A percentile compares a stretch with the other conserved stretches of the same genome.
These are phyloP conservation scores for Seira ritae DNA, from an alignment of 2,888 invertebrate species.

Conservation along the genomic window DNA sequence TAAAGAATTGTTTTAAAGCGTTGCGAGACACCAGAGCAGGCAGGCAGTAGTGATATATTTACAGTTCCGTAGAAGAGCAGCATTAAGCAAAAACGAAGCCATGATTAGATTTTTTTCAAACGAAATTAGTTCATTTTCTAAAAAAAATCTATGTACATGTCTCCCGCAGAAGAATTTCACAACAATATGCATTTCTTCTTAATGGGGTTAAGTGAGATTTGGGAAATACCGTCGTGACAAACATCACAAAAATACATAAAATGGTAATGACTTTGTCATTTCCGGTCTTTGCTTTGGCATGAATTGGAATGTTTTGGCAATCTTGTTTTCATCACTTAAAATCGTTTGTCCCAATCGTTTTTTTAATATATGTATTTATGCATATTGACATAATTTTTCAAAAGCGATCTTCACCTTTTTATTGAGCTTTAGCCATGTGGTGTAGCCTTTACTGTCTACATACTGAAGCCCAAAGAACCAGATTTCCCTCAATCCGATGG, in stretches of 20 bases:
- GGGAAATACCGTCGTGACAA: too few relatives aligned
- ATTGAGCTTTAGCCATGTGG: slow-evolving; percentile 99
- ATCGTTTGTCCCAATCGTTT: too few relatives aligned
- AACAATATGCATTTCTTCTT: too few relatives aligned
- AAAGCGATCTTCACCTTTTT: slow-evolving; percentile 88
- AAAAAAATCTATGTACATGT: too few relatives aligned
- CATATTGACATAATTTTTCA: too few relatives aligned
- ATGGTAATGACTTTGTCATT: too few relatives aligned
- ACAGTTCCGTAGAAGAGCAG: slow-evolving; percentile 18
- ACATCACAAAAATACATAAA: too few relatives aligned
- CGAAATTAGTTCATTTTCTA: too few relatives aligned
- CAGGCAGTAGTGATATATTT: not conserved
- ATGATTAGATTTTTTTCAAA: not conserved
- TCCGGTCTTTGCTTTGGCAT: not conserved
- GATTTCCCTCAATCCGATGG: slow-evolving; percentile 98
- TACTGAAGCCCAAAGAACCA: slow-evolving; percentile 99
- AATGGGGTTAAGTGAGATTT: too few relatives aligned
- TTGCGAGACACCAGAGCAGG: not conserved
- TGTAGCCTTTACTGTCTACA: slow-evolving; percentile 97
- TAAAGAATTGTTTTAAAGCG: slow-evolving; percentile 20
- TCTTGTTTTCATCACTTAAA: too few relatives aligned
- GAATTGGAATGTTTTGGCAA: not conserved
- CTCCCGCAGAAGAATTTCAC: too few relatives aligned
- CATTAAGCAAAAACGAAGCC: not conserved
- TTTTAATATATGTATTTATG: too few relatives aligned